Base-by-base conservation (phyloP, 2,113 vertebrate genomes). In the Indicator maculatus region DNA sequence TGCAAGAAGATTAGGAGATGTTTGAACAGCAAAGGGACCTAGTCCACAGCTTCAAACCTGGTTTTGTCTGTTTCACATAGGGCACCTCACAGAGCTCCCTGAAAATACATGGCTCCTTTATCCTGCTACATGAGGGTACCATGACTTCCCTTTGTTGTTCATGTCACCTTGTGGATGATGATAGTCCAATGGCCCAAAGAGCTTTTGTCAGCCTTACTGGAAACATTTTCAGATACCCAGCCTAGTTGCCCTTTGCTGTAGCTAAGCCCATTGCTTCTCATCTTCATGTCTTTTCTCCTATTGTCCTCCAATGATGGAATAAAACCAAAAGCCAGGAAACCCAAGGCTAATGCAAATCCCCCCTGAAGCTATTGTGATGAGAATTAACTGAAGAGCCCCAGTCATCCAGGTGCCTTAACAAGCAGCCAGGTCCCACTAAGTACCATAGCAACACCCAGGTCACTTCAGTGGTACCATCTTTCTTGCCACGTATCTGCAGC, bases 351-450 rank as follows among this genome's bases (percentile, higher is more conserved):
- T 67, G 56, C 56, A 53, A n/a, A n/a, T 73, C 47, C 33, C 60
- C 33, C 89, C 60, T 33, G 2, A 20, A 61, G n/a, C 55, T 53
- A 19, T 39, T 76, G 44, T 87, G 71, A 83, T 70, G 50, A 83
- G 53, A 90, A 67, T 55, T 75, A 64, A 39, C 65, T 16, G 28
- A 9, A 55, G 65, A 95, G 73, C 80, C 83, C 93, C 75, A 81
- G 78, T 65, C 72, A 94, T 91, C 69, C 93, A 86, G 95, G 93
- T 95, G 96, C 91, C 94, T 96, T 95, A 95, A 70, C 58, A 60
- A 88, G 73, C 69, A 83, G 65, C 47, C 86, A 84, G 61, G 83
- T 52, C 72, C 65, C 75, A 71, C 28, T 83, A 58, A 72, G 82
- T 93, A 53, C 79, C 90, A 67, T 38, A 66, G 63, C 84, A 91